Evolutionary conservation across 2,797 vertebrate species (phyloP), one percentile per base, ranked within the genome.

Genomic region (Petrocephalus schoutedeni): DNA sequence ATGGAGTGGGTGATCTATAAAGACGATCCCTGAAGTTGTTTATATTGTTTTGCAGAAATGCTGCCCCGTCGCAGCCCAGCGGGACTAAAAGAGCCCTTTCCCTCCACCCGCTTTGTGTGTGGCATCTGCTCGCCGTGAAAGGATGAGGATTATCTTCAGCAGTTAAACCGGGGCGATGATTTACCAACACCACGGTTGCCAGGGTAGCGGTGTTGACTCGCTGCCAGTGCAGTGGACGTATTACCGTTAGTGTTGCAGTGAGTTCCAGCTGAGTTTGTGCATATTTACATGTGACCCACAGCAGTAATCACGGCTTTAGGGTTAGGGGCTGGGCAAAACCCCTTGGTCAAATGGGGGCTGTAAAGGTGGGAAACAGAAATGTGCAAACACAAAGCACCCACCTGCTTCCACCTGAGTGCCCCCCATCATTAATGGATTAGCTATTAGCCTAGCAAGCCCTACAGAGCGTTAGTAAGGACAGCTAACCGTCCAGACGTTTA

Each of bases 81-180:
- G 7, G 3, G 5, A 4, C n/a, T 71, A 6, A 71, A 49, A 9
- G 80, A 21, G 80, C 21, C 45, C 21, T 83, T 83, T 53, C 80
- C 51, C 21, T 53, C 45, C 49, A 8, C 80, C 80, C 41, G 9
- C 51, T 54, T 28, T 19, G 12, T 83, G 51, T 83, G 49, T 83
- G 21, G 49, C 16, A 23, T 53, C 80, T 53, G 21, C 80, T 56
- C 6, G 51, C 1, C 21, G 5, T 12, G 28, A 51, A 32, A 5
- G 49, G 49, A 85, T 21, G 32, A 56, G 82, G 82, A 85, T 85
- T 28, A 54, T 53, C 53, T 85, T 56, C 21, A 32, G n/a, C 82
- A 41, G 54, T 86, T 45, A 86, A 86, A 86, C 28, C 56, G 14
- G 56, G 14, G 14, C 7, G 84, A 59, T 86, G 84, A 86, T 86